Evolutionary conservation across 2,113 vertebrate species (phyloP).

Genomic region (Canis aureus): DNA sequence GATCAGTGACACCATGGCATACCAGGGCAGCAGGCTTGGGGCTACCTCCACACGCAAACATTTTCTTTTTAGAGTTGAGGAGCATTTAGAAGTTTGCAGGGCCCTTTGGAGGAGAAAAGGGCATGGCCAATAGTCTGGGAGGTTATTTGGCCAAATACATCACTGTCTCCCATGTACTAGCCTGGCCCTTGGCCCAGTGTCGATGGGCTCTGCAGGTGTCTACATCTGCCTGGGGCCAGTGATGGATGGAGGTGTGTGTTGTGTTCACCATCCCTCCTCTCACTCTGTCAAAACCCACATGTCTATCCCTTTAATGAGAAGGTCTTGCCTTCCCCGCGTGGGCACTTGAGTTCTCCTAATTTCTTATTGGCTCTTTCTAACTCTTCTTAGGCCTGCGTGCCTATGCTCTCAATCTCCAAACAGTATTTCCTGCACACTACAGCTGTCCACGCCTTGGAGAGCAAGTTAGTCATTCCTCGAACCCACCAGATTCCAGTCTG

Average conservation of each 20-base stretch:
- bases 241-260: neutral
- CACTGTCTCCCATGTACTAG: neutral
- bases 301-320: neutral
- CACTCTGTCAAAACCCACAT: neutral
- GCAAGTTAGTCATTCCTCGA: neutral
- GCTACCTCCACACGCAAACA: neutral
- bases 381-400: neutral
- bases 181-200: neutral
- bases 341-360: neutral
- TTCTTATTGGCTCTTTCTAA: neutral
- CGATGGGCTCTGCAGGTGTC: neutral
- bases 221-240: neutral
- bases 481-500: neutral
- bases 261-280: neutral
- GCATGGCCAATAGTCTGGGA: neutral
- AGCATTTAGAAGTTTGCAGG: neutral
- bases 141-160: accelerated
- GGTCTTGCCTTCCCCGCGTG: neutral
- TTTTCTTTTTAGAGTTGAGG: neutral
- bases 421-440: neutral
- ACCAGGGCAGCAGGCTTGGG: accelerated
- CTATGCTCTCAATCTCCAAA: neutral
- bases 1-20: accelerated
- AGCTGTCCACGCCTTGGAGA: neutral
- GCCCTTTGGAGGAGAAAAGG: neutral